Evolutionary conservation across 2,797 vertebrate species (phyloP).

Genomic region (Distichodus sexfasciatus): DNA sequence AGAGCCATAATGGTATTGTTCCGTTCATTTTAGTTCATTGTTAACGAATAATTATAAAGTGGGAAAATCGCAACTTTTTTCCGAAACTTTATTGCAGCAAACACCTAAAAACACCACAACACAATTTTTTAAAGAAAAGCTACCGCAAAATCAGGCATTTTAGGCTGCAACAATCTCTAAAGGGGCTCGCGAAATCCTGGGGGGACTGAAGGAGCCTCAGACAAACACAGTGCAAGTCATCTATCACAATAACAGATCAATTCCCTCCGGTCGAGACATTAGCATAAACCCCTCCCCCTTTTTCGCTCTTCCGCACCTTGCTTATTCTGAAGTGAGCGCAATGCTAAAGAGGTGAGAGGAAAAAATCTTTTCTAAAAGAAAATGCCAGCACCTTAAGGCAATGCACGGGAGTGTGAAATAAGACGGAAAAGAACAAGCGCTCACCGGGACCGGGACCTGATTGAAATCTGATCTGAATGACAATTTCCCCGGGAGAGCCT

Average conservation of each 20-base stretch:
- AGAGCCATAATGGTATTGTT: too few relatives aligned
- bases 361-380: slow-evolving; percentile 20
- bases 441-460: not conserved
- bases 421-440: slow-evolving; percentile 15
- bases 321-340: slow-evolving; percentile 16
- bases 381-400: not conserved
- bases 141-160: too few relatives aligned
- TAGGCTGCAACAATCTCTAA: too few relatives aligned
- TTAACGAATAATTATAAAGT: too few relatives aligned
- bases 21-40: too few relatives aligned
- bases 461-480: slow-evolving; percentile 27
- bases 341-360: slow-evolving; percentile 29
- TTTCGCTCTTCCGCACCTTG: not conserved
- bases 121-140: too few relatives aligned
- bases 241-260: slow-evolving; percentile 30
- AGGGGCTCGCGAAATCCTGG: too few relatives aligned
- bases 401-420: not conserved
- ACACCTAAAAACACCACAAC: too few relatives aligned
- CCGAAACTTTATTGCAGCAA: too few relatives aligned
- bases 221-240: slow-evolving; percentile 20
- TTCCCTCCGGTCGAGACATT: slow-evolving; percentile 20
- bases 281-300: slow-evolving; percentile 7
- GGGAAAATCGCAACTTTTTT: too few relatives aligned
- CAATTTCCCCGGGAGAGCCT: slow-evolving; percentile 24
- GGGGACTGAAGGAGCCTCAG: too few relatives aligned